Percentiles rank a stretch among this genome's conserved stretches.
These are phyloP conservation scores for Phymanthus crucifer DNA, from an alignment of 92 coral and sea anemone genomes.

Conservation along the genomic window DNA sequence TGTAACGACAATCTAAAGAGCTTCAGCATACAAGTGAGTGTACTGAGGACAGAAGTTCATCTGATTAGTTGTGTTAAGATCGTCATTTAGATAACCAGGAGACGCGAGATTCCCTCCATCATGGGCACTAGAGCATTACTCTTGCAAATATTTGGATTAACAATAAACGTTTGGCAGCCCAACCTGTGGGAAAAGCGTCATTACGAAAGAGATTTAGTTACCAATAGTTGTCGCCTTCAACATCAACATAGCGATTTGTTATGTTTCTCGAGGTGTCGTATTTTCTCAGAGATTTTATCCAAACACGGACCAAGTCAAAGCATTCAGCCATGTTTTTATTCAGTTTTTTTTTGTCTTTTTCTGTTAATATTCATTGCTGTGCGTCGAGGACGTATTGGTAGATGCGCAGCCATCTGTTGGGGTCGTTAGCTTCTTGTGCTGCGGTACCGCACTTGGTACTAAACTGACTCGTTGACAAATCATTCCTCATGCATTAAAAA, in stretches of 20 bases:
- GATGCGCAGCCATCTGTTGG: not conserved
- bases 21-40: not conserved
- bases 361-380: not conserved
- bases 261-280: constrained; percentile 2
- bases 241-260: constrained; percentile 1
- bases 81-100: not conserved
- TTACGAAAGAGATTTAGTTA: not conserved
- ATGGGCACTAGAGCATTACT: not conserved
- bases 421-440: not conserved
- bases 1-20: not conserved
- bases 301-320: not conserved
- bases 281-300: constrained; percentile 22
- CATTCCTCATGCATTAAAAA: not conserved
- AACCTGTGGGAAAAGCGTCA: not conserved
- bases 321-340: not conserved
- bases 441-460: not conserved
- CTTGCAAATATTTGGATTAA: not conserved
- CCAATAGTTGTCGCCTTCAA: constrained; percentile 4
- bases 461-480: not conserved
- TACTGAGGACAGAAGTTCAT: not conserved
- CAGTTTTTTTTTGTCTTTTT: not conserved
- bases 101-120: not conserved
- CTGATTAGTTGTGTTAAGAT: constrained; percentile 5
- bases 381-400: not conserved
- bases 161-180: not conserved